A percentile compares a stretch with the other conserved stretches of the same genome.
Conservation (phyloP, 2,113 vertebrate species). For the Sitta europaea region DNA sequence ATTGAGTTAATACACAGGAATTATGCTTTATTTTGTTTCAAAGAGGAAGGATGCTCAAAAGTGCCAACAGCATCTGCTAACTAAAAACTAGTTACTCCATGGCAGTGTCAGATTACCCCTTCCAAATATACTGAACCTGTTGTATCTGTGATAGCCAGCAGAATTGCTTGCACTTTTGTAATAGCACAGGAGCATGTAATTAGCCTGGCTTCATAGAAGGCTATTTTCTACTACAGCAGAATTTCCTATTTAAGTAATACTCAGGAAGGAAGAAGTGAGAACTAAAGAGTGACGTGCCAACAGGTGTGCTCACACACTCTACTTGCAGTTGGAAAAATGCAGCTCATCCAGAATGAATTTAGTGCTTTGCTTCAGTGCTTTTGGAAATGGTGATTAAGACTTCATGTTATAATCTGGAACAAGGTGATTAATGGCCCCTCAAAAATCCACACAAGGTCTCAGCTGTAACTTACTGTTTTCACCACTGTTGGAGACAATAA, state of each 20-base stretch:
- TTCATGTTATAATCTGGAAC: not conserved
- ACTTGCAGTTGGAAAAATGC: not conserved
- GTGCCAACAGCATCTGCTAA: not conserved
- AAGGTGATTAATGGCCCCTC: not conserved
- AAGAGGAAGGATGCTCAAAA: not conserved
- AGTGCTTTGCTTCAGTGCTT: not conserved
- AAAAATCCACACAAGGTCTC: not conserved
- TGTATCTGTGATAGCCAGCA: not conserved
- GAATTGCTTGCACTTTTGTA: not conserved
- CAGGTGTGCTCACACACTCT: not conserved
- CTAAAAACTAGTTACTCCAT: not conserved
- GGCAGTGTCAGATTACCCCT: not conserved
- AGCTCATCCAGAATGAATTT: not conserved
- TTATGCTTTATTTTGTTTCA: not conserved
- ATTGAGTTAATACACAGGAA: not conserved
- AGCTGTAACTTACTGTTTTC: not conserved
- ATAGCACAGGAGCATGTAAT: not conserved
- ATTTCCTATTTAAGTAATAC: not conserved
- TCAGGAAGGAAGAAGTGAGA: not conserved
- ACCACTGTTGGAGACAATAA: not conserved
- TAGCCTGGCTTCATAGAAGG: not conserved
- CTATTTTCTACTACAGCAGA: not conserved
- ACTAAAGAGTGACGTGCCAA: not conserved
- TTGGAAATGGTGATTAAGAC: not conserved
- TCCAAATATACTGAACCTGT: not conserved